Evolutionary conservation across 1,140 invertebrate genomes (phyloP).

Genomic region (Drosophila elegans): DNA sequence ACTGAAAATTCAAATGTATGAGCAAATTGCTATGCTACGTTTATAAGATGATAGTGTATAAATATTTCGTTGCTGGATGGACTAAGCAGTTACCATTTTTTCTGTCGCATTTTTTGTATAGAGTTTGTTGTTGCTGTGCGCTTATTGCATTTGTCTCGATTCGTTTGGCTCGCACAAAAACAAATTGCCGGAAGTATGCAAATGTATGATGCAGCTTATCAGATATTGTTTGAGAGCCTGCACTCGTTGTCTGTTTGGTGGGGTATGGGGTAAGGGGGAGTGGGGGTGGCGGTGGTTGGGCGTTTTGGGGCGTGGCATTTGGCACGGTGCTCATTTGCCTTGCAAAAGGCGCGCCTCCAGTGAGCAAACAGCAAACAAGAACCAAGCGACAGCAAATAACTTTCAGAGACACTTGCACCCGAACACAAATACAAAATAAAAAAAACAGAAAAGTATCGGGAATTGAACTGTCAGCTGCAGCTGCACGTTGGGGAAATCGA

Average conservation of each 20-base stretch:
- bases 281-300: background rate
- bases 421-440: conserved; percentile 9
- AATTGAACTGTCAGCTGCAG: conserved; percentile 79
- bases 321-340: conserved; percentile 69
- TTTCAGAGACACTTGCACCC: conserved; percentile 61
- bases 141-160: conserved; percentile 83
- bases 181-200: conserved; percentile 82
- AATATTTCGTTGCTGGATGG: background rate
- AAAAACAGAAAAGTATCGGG: conserved; percentile 32
- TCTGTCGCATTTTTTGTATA: conserved; percentile 16
- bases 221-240: conserved; percentile 79
- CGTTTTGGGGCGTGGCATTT: conserved; percentile 40
- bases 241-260: conserved; percentile 9
- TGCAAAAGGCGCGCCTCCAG: conserved; percentile 61
- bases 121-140: conserved; percentile 34
- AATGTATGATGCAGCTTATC: conserved; percentile 81
- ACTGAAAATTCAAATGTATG: too few relatives aligned
- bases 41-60: background rate
- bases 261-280: background rate
- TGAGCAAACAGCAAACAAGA: conserved; percentile 60
- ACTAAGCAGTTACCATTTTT: conserved; percentile 10
- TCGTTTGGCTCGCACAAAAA: conserved; percentile 79
- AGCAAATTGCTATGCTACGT: background rate
- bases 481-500: conserved; percentile 34
- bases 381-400: conserved; percentile 68